Evolutionary conservation across 2,797 vertebrate genomes (phyloP).

Genomic region (Cephalopachus bancanus): DNA sequence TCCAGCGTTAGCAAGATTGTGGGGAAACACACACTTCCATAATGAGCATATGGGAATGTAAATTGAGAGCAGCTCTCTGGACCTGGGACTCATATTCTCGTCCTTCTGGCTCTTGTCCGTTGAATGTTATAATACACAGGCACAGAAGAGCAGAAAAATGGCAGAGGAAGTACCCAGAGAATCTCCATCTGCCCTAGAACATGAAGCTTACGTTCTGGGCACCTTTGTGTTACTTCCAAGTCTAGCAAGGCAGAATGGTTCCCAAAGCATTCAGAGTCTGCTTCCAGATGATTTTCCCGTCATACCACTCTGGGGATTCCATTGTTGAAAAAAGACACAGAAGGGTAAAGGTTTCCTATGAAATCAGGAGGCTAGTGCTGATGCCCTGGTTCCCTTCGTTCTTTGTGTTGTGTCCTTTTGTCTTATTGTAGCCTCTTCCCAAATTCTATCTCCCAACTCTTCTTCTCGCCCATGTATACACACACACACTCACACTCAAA

Average conservation of each 20-base stretch:
- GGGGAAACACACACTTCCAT: slow-evolving; percentile 10
- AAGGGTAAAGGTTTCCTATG: background rate
- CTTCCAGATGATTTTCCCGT: background rate
- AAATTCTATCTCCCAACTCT: background rate
- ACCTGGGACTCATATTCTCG: background rate
- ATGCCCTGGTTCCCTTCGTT: background rate
- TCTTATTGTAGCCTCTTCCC: background rate
- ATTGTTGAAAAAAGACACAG: background rate
- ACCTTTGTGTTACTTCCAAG: background rate
- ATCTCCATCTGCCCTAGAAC: background rate
- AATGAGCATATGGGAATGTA: background rate
- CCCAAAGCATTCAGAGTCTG: background rate
- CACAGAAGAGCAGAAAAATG: background rate
- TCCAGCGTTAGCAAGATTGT: background rate
- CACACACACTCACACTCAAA: background rate
- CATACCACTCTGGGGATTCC: background rate
- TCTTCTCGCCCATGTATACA: background rate
- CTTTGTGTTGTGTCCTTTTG: background rate
- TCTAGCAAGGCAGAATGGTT: background rate
- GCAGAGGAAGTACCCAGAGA: background rate
- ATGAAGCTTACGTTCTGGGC: background rate
- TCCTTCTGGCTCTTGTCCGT: background rate
- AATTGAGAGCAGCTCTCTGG: background rate
- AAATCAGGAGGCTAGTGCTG: background rate
- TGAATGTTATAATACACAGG: background rate